These are phyloP conservation scores for Leptinotarsa defecta DNA, from an alignment of 1,140 invertebrate species.

Conservation along the genomic window DNA sequence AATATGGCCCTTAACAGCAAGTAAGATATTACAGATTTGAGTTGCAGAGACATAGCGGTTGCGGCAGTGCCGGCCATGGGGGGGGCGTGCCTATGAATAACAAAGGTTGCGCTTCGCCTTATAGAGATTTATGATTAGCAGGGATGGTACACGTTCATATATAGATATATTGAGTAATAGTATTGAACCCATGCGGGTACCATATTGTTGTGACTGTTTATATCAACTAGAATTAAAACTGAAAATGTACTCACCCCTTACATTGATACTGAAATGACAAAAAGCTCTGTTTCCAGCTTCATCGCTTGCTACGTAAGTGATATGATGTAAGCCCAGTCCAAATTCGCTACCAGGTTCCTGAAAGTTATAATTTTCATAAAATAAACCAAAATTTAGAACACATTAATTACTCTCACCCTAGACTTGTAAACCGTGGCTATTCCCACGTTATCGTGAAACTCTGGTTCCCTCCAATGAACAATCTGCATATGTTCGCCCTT, in stretches of 20 bases:
- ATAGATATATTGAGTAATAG: no score
- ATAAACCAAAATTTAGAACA: neutral
- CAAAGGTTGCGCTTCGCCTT: no score
- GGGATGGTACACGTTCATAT: no score
- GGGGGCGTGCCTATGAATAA: no score
- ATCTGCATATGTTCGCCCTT: slow-evolving; percentile 61
- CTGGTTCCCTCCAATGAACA: slow-evolving; percentile 71
- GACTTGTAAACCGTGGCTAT: slow-evolving; percentile 67
- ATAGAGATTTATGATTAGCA: no score
- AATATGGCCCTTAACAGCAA: no score
- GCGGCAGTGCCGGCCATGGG: no score
- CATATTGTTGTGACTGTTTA: no score
- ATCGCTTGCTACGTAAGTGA: slow-evolving; percentile 69
- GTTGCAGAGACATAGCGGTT: no score
- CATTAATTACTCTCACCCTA: slow-evolving; percentile 57
- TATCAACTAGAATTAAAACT: neutral
- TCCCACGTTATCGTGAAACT: slow-evolving; percentile 67
- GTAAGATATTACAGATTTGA: no score
- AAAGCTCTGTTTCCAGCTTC: slow-evolving; percentile 64
- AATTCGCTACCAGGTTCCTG: slow-evolving; percentile 66
- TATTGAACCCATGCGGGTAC: no score
- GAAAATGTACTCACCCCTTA: slow-evolving; percentile 60
- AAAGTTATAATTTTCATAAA: slow-evolving; percentile 11
- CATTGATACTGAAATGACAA: slow-evolving; percentile 67
- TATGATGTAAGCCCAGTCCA: slow-evolving; percentile 63